phyloP scores from a whole-genome alignment of 2,797 vertebrate genomes.

The Lepidocolaptes lacrymiger region DNA sequence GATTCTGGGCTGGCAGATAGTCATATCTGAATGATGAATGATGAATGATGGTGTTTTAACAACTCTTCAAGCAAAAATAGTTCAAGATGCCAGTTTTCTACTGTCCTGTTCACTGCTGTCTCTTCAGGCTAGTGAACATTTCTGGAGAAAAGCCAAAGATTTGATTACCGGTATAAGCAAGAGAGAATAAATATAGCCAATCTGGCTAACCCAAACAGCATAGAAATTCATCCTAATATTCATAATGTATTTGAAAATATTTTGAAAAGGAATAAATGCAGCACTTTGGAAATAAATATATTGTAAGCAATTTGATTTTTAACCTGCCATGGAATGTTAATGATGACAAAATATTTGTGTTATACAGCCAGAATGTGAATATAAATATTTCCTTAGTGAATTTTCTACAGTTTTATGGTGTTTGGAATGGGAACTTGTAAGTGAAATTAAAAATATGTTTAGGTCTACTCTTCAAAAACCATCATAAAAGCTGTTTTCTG shows the following conservation, averaged over 20 bases:
- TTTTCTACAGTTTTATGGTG: slow-evolving; percentile 43
- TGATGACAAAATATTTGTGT: slow-evolving; percentile 57
- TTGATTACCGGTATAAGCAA: neutral
- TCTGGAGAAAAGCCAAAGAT: slow-evolving; percentile 1
- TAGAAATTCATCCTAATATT: slow-evolving; percentile 18
- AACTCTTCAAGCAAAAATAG: neutral
- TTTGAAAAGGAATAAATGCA: slow-evolving; percentile 34
- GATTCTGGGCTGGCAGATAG: neutral
- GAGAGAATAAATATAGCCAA: neutral
- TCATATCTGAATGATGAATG: neutral
- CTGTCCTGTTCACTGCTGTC: neutral
- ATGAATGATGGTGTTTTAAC: neutral
- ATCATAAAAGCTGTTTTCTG: slow-evolving; percentile 8
- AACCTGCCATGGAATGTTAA: slow-evolving; percentile 44
- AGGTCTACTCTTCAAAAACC: neutral
- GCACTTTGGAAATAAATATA: slow-evolving; percentile 38
- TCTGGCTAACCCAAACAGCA: neutral
- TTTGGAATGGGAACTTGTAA: slow-evolving; percentile 14
- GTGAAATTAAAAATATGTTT: slow-evolving; percentile 34
- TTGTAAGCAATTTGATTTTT: slow-evolving; percentile 45
- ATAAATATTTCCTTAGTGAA: slow-evolving; percentile 51
- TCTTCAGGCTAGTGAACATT: neutral
- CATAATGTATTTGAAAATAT: slow-evolving; percentile 49
- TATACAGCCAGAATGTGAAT: neutral
- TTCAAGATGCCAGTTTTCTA: neutral